Evolutionary conservation across 2,113 vertebrate species (phyloP).

Genomic region (Crypturellus undulatus): DNA sequence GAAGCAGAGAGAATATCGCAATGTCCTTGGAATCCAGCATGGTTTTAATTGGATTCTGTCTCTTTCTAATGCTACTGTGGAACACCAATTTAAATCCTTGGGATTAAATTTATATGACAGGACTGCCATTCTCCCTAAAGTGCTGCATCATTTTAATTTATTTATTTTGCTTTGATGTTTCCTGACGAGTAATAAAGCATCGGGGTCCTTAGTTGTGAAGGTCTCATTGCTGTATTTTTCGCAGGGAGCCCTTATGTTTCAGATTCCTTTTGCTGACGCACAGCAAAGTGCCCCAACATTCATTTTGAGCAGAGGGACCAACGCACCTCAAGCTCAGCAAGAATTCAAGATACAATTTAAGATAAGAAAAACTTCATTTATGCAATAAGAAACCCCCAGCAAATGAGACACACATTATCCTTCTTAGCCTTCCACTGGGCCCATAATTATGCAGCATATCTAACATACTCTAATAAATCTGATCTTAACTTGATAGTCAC

Average conservation of each 20-base stretch:
- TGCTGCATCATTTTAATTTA: slow-evolving; percentile 61
- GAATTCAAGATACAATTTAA: slow-evolving; percentile 51
- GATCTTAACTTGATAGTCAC: slow-evolving; percentile 27
- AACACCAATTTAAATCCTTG: slow-evolving; percentile 66
- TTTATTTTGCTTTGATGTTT: slow-evolving; percentile 57
- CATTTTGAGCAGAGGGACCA: not conserved
- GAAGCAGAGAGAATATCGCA: slow-evolving; percentile 45
- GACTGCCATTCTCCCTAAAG: slow-evolving; percentile 52
- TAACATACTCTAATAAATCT: slow-evolving; percentile 59
- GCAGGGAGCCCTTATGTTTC: slow-evolving; percentile 5
- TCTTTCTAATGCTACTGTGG: slow-evolving; percentile 49
- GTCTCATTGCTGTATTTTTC: not conserved
- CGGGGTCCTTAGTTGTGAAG: slow-evolving; percentile 35
- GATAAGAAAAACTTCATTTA: slow-evolving; percentile 36
- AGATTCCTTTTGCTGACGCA: slow-evolving; percentile 43
- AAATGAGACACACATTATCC: slow-evolving; percentile 32
- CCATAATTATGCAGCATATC: slow-evolving; percentile 37
- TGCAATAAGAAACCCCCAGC: slow-evolving; percentile 4
- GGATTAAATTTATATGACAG: slow-evolving; percentile 60
- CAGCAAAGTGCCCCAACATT: slow-evolving; percentile 18
- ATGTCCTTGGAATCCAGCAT: slow-evolving; percentile 47
- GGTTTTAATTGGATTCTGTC: slow-evolving; percentile 66
- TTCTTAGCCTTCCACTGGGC: slow-evolving; percentile 28
- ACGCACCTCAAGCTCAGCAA: slow-evolving; percentile 47
- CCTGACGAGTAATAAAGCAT: slow-evolving; percentile 54